These are phyloP conservation scores for Anoncus sp. DNA, from an alignment of 2,888 invertebrate species.

Conservation along the genomic window DNA sequence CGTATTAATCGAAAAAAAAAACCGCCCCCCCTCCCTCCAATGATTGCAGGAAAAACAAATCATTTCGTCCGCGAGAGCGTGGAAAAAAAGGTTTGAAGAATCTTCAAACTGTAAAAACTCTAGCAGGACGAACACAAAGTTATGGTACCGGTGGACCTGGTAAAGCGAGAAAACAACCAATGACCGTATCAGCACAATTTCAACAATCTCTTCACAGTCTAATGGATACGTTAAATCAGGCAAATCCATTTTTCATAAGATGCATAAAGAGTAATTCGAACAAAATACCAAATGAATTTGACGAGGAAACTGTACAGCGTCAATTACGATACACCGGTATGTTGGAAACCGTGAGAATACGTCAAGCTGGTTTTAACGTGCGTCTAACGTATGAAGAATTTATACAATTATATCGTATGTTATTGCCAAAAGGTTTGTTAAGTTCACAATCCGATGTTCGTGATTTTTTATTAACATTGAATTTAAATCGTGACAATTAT, in stretches of 20 bases:
- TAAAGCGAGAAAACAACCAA: constrained; percentile 92
- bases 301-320: constrained; percentile 96
- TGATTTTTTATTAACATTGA: constrained; percentile 92
- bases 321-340: constrained; percentile 98
- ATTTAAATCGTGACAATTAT: constrained; percentile 95
- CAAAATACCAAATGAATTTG: constrained; percentile 96
- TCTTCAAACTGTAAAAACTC: constrained; percentile 95
- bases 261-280: constrained; percentile 98
- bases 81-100: constrained; percentile 95
- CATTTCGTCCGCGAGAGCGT: constrained; percentile 93
- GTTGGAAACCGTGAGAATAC: constrained; percentile 97
- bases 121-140: constrained; percentile 90
- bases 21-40: neutral
- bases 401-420: constrained; percentile 95
- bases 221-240: constrained; percentile 97
- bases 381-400: constrained; percentile 97
- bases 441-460: constrained; percentile 95
- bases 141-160: constrained; percentile 82
- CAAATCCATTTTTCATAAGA: constrained; percentile 93
- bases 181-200: constrained; percentile 98
- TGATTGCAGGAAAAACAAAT: constrained; percentile 93
- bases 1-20: neutral
- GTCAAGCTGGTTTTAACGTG: constrained; percentile 98
- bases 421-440: constrained; percentile 93
- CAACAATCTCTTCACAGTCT: constrained; percentile 95